Conservation (phyloP, 2,113 vertebrate species). For the Empidonax traillii region DNA sequence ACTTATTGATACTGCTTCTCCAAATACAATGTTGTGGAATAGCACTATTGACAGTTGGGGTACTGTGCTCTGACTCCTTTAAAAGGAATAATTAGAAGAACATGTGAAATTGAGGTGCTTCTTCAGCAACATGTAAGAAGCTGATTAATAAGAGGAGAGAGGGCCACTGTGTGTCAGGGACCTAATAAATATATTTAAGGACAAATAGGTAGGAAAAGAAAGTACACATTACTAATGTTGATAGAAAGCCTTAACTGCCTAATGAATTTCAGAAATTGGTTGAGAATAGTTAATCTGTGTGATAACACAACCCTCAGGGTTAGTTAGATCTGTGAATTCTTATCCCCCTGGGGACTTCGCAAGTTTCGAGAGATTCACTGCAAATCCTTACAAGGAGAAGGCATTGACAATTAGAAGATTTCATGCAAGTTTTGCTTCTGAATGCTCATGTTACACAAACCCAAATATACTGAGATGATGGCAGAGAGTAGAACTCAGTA, state of each 20-base stretch:
- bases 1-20: neutral
- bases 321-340: constrained; percentile 63
- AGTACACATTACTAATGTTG: constrained; percentile 60
- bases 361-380: constrained; percentile 45
- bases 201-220: constrained; percentile 56
- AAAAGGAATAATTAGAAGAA: constrained; percentile 13
- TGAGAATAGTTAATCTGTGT: constrained; percentile 60
- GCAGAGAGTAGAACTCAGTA: neutral
- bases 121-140: neutral
- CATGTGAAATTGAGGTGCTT: constrained; percentile 2
- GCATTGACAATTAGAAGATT: constrained; percentile 9
- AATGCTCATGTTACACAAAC: neutral
- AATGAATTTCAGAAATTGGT: constrained; percentile 67
- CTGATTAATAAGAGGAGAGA: constrained; percentile 4
- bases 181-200: constrained; percentile 46
- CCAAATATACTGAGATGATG: neutral
- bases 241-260: constrained; percentile 62
- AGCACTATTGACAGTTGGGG: neutral
- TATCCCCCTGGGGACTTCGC: constrained; percentile 12
- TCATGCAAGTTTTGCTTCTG: constrained; percentile 17
- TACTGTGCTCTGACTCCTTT: neutral
- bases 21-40: neutral
- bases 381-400: neutral
- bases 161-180: constrained; percentile 1
- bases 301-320: constrained; percentile 59